A percentile compares a stretch with the other conserved stretches of the same genome.
These are phyloP conservation scores for Coremacera marginata DNA, from an alignment of 2,888 invertebrate genomes.

Conservation along the genomic window DNA sequence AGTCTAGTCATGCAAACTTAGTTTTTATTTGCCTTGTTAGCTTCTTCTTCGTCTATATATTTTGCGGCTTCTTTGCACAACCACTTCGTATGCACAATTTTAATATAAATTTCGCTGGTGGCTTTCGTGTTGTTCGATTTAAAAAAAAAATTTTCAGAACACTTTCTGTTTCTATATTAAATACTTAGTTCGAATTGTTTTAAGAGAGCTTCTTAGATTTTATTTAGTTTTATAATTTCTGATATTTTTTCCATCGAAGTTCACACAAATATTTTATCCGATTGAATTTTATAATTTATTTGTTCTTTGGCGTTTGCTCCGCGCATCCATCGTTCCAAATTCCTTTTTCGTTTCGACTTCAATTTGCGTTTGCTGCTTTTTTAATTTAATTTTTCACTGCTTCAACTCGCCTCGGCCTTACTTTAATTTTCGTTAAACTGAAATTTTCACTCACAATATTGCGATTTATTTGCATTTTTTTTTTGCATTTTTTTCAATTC, in stretches of 20 bases:
- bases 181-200: too few species aligned
- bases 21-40: slow-evolving; percentile 54
- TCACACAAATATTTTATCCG: slow-evolving; percentile 9
- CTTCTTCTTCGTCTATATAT: slow-evolving; percentile 56
- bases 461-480: slow-evolving; percentile 57
- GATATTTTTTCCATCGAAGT: slow-evolving; percentile 1
- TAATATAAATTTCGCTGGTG: too few species aligned
- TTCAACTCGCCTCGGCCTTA: slow-evolving; percentile 58
- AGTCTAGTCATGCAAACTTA: slow-evolving; percentile 53
- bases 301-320: slow-evolving; percentile 22
- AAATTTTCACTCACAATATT: slow-evolving; percentile 62
- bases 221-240: too few species aligned
- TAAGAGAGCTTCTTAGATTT: too few species aligned
- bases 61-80: slow-evolving; percentile 64
- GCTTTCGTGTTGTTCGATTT: too few species aligned
- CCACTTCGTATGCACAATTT: slow-evolving; percentile 52
- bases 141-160: too few species aligned
- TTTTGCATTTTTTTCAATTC: slow-evolving; percentile 63
- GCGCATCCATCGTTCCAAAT: slow-evolving; percentile 35
- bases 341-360: slow-evolving; percentile 57
- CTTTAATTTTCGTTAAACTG: slow-evolving; percentile 61
- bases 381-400: slow-evolving; percentile 51
- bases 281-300: slow-evolving; percentile 28
- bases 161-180: too few species aligned
- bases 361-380: slow-evolving; percentile 54